Evolutionary conservation across 2,113 vertebrate genomes (phyloP), one percentile per base, ranked within the genome.

Genomic region (Corythaixoides concolor): DNA sequence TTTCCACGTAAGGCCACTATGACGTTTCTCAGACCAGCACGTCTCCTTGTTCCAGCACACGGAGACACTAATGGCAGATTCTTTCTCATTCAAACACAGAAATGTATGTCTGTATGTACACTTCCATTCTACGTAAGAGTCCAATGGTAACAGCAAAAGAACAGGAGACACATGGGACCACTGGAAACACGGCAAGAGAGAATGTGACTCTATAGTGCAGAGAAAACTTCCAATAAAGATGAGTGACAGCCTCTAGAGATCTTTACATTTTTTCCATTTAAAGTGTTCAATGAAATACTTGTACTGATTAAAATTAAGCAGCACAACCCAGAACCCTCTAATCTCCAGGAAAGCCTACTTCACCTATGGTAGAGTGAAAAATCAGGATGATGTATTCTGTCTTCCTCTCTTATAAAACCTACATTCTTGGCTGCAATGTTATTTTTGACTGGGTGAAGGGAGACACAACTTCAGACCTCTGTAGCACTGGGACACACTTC

Each of bases 21-120:
- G 45, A 63, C 13, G 30, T 37, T 78, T 58, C 75, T 70, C 56
- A 88, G 70, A 90, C 6, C 9, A 78, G 30, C 9, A 1, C 3
- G 2, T 39, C 30, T 66, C 50, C 43, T 58, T 58, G 52, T 43
- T 43, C 23, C 49, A 85, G 56, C 35, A 85, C 60, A 69, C 9
- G 20, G 15, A 85, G 39, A 80, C 26, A 35, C 15, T 33, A 68
- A 66, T 22, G 20, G 33, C 60, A 90, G 28, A 60, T 52, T 72
- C 37, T 80, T 3, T 52, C 52, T 81, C 45, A 77, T 69, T 77
- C 43, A 67, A 67, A 82, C 45, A 77, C 21, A 81, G n/a, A 74
- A 50, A 64, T 4, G 0, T 35, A 30, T 5, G 19, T 33, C 72
- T 49, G 17, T 35, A 37, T 4, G 7, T 58, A 74, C 4, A 3